Evolutionary conservation across 2,888 invertebrate genomes (phyloP), one percentile per base, ranked within the genome.

Genomic region (Heliconius sara): DNA sequence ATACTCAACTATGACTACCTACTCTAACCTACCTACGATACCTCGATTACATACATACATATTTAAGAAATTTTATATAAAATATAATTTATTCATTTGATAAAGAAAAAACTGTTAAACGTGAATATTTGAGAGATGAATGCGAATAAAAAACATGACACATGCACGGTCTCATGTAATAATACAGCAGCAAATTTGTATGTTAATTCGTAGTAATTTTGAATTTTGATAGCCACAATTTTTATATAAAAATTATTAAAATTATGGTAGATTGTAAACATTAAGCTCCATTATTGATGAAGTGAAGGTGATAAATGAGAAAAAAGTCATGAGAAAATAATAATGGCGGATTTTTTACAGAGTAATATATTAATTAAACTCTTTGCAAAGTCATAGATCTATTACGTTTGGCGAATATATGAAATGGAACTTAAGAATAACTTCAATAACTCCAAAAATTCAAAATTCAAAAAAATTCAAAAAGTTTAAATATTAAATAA

Each of bases 141-240:
- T 72, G 72, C 52, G 52, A 16, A 30, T 72, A 72, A 57, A 68
- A 72, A 72, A 52, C 52, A 30, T 72, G 71, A 72, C 22, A 72
- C 71, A 47, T 52, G 25, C 52, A 30, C 52, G 52, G 71, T 22
- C 27, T 0, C 47, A 72, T 52, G 52, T 52, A 52, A 71, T 47
- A 71, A 52, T 10, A 72, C 52, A 30, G 52, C 71, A 72, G 52
- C 6, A n/a, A 72, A 12, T 52, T 72, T 52, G 52, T 52, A 52
- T 72, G 72, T 47, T 52, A 72, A 72, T 57, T 72, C 22, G 52
- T 71, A 52, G 47, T 52, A 19, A 72, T 72, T 47, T 72, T 52
- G 30, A 47, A 57, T 72, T 30, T 52, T 72, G 22, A 52, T 72
- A 72, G 19, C 30, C 16, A 22, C 30, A 16, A 52, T 52, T 72